phyloP scores from a whole-genome alignment of 2,113 vertebrate species.

The Serilophus lunatus region DNA sequence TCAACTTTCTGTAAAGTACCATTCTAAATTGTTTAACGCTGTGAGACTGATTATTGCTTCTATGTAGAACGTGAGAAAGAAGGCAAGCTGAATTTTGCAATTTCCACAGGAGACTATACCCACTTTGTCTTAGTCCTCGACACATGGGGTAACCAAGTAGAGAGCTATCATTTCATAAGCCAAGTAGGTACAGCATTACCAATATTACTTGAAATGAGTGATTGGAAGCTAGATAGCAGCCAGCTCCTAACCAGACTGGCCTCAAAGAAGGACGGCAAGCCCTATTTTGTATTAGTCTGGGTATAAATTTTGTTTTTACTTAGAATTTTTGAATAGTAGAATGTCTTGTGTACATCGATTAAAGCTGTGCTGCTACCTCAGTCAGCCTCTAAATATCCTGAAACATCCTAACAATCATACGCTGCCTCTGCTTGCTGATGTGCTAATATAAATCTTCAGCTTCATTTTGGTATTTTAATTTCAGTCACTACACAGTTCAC shows the following conservation, averaged over 20 bases:
- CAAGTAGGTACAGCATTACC: neutral
- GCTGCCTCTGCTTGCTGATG: neutral
- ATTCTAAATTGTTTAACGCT: neutral
- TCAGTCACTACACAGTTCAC: constrained; percentile 8
- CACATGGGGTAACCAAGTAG: neutral
- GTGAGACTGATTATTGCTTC: neutral
- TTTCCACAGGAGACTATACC: neutral
- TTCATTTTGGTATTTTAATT: constrained; percentile 48
- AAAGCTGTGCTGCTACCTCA: neutral
- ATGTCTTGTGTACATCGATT: neutral
- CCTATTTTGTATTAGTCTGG: neutral
- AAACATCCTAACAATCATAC: neutral
- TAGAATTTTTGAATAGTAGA: neutral
- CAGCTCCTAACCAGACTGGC: neutral
- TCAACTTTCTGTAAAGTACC: constrained; percentile 33
- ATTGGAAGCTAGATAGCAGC: neutral
- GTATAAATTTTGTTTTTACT: neutral
- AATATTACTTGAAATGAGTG: neutral
- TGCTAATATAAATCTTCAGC: constrained; percentile 1
- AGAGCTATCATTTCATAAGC: neutral
- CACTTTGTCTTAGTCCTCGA: neutral
- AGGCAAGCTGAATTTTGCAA: constrained; percentile 18
- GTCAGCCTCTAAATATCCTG: neutral
- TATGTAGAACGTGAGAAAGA: neutral
- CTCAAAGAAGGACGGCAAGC: neutral